A percentile compares a stretch with the other conserved stretches of the same genome.
phyloP scores from a whole-genome alignment of 2,113 vertebrate species.

The Tragelaphus strepsiceros region DNA sequence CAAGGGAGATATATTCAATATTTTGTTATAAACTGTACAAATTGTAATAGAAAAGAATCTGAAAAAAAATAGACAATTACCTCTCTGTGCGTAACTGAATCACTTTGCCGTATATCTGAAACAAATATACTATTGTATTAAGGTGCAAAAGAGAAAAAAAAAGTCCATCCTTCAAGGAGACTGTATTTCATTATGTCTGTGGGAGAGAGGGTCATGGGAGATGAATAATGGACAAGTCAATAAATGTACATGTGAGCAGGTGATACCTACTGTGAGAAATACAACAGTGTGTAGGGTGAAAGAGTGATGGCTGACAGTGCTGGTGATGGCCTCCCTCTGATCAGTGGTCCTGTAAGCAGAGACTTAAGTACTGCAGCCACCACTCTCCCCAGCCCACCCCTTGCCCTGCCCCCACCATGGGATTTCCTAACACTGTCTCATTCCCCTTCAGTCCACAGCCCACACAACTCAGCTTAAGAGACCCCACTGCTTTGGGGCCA shows the following conservation, averaged over 20 bases:
- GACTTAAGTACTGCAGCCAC: background rate
- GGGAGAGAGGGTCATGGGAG: accelerated
- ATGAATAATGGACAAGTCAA: background rate
- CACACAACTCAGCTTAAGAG: background rate
- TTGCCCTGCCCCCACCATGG: accelerated
- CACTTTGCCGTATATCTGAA: background rate
- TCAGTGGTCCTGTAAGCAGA: background rate
- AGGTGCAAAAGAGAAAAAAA: background rate
- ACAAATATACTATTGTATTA: background rate
- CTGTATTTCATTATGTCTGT: background rate
- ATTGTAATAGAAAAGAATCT: background rate
- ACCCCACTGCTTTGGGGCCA: background rate
- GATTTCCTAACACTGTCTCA: background rate
- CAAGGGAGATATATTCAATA: background rate
- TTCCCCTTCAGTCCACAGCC: background rate
- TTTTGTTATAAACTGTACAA: background rate
- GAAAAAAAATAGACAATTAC: background rate
- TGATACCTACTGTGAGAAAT: background rate
- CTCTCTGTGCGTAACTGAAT: background rate
- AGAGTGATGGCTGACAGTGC: background rate
- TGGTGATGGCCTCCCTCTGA: background rate
- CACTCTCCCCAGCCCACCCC: accelerated
- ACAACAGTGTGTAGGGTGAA: background rate
- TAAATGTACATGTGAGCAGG: background rate
- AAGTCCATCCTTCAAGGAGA: background rate